phyloP scores from a whole-genome alignment of 1,140 invertebrate genomes.

The Homarus americanus region DNA sequence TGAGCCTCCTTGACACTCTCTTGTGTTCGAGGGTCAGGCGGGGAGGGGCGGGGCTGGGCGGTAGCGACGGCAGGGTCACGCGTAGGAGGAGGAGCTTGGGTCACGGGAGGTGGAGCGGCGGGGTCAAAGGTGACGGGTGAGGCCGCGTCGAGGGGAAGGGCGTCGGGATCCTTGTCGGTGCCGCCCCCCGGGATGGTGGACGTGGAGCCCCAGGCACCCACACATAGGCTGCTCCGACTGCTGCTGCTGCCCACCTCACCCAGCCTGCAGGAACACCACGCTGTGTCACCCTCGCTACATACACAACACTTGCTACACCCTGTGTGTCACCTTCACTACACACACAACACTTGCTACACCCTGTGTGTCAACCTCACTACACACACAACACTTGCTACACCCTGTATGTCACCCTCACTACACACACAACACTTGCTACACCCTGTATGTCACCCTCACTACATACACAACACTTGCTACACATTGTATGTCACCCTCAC shows the following conservation, averaged over 20 bases:
- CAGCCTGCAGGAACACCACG: slow-evolving; percentile 16
- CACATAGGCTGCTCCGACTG: slow-evolving; percentile 16
- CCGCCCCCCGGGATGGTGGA: slow-evolving; percentile 52
- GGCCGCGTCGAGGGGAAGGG: slow-evolving; percentile 49
- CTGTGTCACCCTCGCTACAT: background rate
- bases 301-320: background rate
- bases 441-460: background rate
- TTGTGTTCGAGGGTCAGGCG: no score
- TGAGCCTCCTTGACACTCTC: background rate
- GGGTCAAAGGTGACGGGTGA: slow-evolving; percentile 58
- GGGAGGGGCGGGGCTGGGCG: background rate
- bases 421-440: background rate
- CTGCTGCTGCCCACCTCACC: slow-evolving; percentile 6
- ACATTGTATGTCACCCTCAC: no score
- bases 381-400: background rate
- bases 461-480: background rate
- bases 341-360: background rate
- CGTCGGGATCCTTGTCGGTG: background rate
- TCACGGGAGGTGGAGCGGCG: slow-evolving; percentile 31
- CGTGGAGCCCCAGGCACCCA: slow-evolving; percentile 6
- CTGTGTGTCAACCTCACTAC: background rate
- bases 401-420: background rate
- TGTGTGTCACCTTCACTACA: background rate
- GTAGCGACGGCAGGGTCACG: background rate
- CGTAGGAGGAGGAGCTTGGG: background rate